Conservation (phyloP, 2,797 vertebrate genomes). For the Poecilia velifera region DNA sequence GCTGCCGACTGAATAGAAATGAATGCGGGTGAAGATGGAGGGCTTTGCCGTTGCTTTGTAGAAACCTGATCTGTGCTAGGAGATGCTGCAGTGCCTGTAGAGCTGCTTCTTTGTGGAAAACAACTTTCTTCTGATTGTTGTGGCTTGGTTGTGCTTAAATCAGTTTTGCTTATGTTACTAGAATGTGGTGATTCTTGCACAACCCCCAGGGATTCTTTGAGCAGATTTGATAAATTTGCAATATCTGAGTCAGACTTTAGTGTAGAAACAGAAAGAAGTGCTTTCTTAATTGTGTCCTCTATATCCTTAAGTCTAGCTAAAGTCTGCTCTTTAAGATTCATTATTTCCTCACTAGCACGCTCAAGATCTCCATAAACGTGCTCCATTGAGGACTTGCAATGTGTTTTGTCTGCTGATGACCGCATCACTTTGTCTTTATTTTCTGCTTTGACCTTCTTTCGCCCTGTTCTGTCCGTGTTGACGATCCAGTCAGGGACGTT, state of each 20-base stretch:
- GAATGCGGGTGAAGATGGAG: constrained; percentile 87
- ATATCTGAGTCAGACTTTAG: constrained; percentile 91
- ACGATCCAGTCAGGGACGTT: constrained; percentile 85
- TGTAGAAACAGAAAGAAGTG: constrained; percentile 90
- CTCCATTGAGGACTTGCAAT: constrained; percentile 80
- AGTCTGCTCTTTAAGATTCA: constrained; percentile 92
- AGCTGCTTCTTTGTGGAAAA: constrained; percentile 17
- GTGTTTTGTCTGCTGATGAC: constrained; percentile 68
- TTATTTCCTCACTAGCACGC: constrained; percentile 90
- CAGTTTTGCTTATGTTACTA: constrained; percentile 82
- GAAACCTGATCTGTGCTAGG: constrained; percentile 47
- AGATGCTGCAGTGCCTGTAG: constrained; percentile 38
- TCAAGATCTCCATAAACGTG: constrained; percentile 91
- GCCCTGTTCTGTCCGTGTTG: constrained; percentile 58
- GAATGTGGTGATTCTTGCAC: constrained; percentile 65
- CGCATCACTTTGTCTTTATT: constrained; percentile 52
- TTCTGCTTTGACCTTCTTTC: constrained; percentile 46
- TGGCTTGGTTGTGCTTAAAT: constrained; percentile 81
- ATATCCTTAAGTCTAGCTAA: constrained; percentile 91
- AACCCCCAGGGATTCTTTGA: constrained; percentile 86
- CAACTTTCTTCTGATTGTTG: constrained; percentile 43
- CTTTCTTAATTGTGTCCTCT: constrained; percentile 92
- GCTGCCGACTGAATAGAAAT: constrained; percentile 90
- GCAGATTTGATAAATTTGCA: constrained; percentile 84
- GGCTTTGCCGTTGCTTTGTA: constrained; percentile 71